phyloP scores from a whole-genome alignment of 1,140 invertebrate genomes.

The Brachionus paranguensis region DNA sequence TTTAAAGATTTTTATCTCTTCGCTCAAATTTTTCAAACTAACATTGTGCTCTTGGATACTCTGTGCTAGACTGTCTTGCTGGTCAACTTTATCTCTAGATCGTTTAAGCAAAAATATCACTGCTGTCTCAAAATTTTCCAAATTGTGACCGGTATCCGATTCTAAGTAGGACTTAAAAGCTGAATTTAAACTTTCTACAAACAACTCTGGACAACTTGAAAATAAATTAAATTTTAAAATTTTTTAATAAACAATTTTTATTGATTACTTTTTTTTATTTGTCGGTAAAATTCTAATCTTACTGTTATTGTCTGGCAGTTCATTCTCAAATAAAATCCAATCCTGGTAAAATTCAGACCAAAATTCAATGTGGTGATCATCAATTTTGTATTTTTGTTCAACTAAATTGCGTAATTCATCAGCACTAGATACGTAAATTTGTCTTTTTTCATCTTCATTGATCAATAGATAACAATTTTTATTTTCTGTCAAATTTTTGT shows the following conservation, averaged over 20 bases:
- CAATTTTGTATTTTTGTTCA: background rate
- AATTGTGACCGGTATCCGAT: background rate
- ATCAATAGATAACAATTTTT: background rate
- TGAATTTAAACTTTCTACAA: conserved; percentile 11
- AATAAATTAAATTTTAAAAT: background rate
- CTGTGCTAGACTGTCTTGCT: background rate
- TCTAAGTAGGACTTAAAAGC: background rate
- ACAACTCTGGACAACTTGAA: background rate
- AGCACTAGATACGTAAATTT: background rate
- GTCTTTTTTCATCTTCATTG: background rate
- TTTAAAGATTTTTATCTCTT: conserved; percentile 16
- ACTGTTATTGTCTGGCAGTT: background rate
- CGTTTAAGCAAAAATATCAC: background rate
- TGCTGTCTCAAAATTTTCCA: conserved; percentile 30
- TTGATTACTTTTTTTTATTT: background rate
- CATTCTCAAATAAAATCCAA: background rate
- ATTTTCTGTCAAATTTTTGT: background rate
- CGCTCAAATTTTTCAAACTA: background rate
- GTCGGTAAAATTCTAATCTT: background rate
- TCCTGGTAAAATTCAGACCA: conserved; percentile 3
- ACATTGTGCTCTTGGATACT: background rate
- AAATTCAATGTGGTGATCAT: background rate
- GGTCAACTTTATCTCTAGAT: background rate
- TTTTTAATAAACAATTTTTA: background rate
- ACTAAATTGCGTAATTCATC: background rate